phyloP scores from a whole-genome alignment of 2,888 invertebrate genomes.

The Dynastes grantii region DNA sequence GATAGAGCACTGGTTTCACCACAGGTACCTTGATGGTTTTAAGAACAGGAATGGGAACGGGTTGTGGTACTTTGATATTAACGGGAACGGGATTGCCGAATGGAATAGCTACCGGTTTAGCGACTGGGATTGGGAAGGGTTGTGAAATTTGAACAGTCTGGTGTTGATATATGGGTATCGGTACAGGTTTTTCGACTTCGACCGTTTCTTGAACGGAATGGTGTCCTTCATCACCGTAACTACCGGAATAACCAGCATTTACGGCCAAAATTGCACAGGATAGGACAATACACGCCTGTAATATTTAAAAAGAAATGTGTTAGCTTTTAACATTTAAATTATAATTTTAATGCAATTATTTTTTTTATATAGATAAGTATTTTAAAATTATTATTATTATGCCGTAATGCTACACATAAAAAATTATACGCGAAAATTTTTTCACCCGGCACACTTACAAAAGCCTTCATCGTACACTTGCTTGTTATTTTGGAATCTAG shows the following conservation, averaged over 20 bases:
- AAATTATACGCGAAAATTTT: conserved; percentile 6
- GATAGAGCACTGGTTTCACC: conserved; percentile 82
- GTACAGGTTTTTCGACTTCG: conserved; percentile 79
- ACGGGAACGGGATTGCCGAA: conserved; percentile 77
- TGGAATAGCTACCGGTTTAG: conserved; percentile 80
- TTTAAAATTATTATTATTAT: background rate
- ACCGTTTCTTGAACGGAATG: conserved; percentile 73
- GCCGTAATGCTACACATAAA: background rate
- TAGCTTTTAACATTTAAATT: conserved; percentile 4
- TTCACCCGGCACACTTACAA: conserved; percentile 63
- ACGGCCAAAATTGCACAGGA: conserved; percentile 47
- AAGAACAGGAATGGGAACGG: conserved; percentile 79
- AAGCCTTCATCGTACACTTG: conserved; percentile 67
- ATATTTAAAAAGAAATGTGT: conserved; percentile 9
- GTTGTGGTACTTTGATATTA: conserved; percentile 79
- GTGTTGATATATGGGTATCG: conserved; percentile 73
- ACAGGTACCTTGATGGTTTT: conserved; percentile 81
- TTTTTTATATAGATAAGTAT: background rate
- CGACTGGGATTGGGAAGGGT: conserved; percentile 76
- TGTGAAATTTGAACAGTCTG: conserved; percentile 71
- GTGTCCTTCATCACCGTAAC: conserved; percentile 48
- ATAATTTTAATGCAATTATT: background rate
- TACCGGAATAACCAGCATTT: conserved; percentile 49
- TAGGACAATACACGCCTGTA: conserved; percentile 47
- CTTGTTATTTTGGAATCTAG: conserved; percentile 55